Percentiles rank a stretch among this genome's conserved stretches.
These are phyloP conservation scores for Falco cherrug DNA, from an alignment of 2,797 vertebrate genomes.

Conservation along the genomic window DNA sequence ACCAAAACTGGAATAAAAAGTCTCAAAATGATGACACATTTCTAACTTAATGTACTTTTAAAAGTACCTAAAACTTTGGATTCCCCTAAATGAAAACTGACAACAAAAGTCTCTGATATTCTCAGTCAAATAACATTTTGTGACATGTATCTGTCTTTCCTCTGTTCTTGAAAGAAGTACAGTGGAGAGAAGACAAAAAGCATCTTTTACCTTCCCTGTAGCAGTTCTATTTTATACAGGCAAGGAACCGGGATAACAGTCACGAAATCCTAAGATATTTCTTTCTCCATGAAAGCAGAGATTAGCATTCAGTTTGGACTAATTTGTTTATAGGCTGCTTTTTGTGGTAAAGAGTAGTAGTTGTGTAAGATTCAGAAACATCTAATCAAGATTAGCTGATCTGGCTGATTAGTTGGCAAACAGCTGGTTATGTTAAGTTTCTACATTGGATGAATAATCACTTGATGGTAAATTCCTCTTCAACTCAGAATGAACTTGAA, in stretches of 20 bases:
- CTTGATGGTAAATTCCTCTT: background rate
- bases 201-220: constrained; percentile 41
- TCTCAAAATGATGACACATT: constrained; percentile 25
- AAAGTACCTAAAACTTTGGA: background rate
- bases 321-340: background rate
- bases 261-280: background rate
- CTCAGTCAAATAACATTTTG: constrained; percentile 14
- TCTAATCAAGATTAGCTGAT: background rate
- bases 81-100: background rate
- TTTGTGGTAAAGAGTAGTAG: background rate
- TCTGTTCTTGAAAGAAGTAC: constrained; percentile 19
- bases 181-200: background rate
- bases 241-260: background rate
- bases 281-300: background rate
- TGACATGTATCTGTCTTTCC: background rate
- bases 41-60: background rate
- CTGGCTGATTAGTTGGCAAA: background rate
- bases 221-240: background rate
- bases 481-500: background rate
- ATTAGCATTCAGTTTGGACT: background rate
- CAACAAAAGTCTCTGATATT: constrained; percentile 1
- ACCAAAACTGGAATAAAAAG: background rate
- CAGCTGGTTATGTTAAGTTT: background rate
- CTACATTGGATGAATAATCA: background rate
- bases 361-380: background rate